A percentile compares a stretch with the other conserved stretches of the same genome.
These are phyloP conservation scores for Pseudoips prasinana DNA, from an alignment of 2,888 invertebrate species.

Conservation along the genomic window DNA sequence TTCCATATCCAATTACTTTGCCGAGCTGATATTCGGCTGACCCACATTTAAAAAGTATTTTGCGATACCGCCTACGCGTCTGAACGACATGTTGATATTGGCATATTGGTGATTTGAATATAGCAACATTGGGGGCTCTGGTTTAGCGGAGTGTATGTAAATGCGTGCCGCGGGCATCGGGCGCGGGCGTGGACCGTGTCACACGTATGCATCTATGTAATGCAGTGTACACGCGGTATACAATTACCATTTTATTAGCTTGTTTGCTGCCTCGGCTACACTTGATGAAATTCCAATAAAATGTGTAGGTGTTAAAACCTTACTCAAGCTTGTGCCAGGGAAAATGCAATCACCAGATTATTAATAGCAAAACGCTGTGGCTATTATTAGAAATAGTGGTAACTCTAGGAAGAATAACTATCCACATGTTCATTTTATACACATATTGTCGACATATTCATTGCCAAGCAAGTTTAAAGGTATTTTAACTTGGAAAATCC, in stretches of 20 bases:
- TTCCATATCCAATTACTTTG: conserved; percentile 60
- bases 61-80: conserved; percentile 62
- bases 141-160: conserved; percentile 45
- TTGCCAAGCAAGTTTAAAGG: too few species aligned
- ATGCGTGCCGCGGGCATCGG: conserved; percentile 49
- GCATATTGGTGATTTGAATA: conserved; percentile 54
- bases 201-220: conserved; percentile 20
- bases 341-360: neutral
- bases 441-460: too few species aligned
- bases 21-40: conserved; percentile 59
- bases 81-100: conserved; percentile 59
- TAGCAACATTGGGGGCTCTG: conserved; percentile 31
- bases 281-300: conserved; percentile 22
- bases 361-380: neutral
- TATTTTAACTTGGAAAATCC: too few species aligned
- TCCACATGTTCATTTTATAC: too few species aligned
- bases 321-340: neutral
- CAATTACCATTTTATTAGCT: conserved; percentile 38
- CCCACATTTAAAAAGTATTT: conserved; percentile 60
- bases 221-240: conserved; percentile 29
- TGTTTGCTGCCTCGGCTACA: conserved; percentile 20
- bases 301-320: neutral
- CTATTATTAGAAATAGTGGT: too few species aligned
- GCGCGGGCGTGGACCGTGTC: conserved; percentile 33
- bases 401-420: too few species aligned